Percentiles rank a stretch among this genome's conserved stretches.
phyloP scores from a whole-genome alignment of 2,113 vertebrate genomes.

The Tapirus terrestris region DNA sequence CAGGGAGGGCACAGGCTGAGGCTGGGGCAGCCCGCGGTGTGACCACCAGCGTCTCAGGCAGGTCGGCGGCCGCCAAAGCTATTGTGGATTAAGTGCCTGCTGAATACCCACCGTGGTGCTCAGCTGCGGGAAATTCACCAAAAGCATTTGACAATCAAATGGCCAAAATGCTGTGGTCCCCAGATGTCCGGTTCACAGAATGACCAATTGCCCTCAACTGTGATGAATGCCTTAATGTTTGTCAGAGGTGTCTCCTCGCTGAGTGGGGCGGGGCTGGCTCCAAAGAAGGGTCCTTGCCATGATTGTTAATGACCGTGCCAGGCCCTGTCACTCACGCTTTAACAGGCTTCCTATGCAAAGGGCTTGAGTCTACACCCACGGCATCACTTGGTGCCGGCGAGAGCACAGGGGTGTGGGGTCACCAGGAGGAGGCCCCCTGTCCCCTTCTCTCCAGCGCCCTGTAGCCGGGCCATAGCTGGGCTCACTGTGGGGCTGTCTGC shows the following conservation, averaged over 20 bases:
- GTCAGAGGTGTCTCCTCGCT: not conserved
- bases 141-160: rapidly evolving
- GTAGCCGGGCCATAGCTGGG: too few species aligned
- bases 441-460: not conserved
- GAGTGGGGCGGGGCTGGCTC: not conserved
- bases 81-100: rapidly evolving
- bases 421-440: not conserved
- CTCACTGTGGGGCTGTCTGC: not conserved
- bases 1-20: rapidly evolving
- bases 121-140: not conserved
- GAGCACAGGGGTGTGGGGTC: not conserved
- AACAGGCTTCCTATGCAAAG: too few species aligned
- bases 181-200: not conserved
- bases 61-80: rapidly evolving
- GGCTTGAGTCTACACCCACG: not conserved
- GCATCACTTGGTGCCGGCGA: not conserved
- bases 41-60: not conserved
- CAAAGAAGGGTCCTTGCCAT: rapidly evolving
- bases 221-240: not conserved
- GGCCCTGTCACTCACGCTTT: rapidly evolving
- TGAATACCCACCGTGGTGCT: rapidly evolving
- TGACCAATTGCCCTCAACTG: not conserved
- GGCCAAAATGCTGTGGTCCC: not conserved
- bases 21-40: rapidly evolving
- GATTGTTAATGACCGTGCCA: rapidly evolving